Percentiles rank a stretch among this genome's conserved stretches.
Evolutionary conservation across 1,140 invertebrate genomes (phyloP).

Genomic region (Brachionus plicatilis): DNA sequence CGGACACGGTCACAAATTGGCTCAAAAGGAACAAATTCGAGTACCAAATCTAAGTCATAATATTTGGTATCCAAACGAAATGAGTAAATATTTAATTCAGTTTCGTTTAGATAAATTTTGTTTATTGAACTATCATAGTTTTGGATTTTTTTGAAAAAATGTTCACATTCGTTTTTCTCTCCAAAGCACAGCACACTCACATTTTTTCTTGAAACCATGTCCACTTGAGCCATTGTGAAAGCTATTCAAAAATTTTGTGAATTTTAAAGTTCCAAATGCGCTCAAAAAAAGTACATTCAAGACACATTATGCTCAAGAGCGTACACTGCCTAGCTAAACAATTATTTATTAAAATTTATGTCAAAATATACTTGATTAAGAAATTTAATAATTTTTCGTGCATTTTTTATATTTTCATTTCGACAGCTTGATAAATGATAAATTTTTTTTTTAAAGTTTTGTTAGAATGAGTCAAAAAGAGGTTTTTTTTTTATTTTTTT

Average conservation of each 20-base stretch:
- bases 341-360: conserved; percentile 20
- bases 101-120: not conserved
- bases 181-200: not conserved
- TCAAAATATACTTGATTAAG: not conserved
- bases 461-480: conserved; percentile 31
- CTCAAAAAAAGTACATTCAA: not conserved
- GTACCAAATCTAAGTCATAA: conserved; percentile 8
- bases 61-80: conserved; percentile 15
- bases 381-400: not conserved
- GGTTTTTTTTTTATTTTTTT: not conserved
- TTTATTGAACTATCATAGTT: not conserved
- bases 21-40: not conserved
- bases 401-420: not conserved
- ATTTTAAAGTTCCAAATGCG: not conserved
- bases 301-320: not conserved
- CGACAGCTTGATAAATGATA: not conserved
- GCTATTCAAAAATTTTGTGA: not conserved
- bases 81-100: not conserved
- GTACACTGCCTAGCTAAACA: not conserved
- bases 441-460: not conserved
- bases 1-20: not conserved
- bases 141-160: not conserved
- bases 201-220: not conserved
- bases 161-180: not conserved
- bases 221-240: not conserved